Conservation (phyloP, 2,888 invertebrate genomes). For the Clepsis dumicolana region DNA sequence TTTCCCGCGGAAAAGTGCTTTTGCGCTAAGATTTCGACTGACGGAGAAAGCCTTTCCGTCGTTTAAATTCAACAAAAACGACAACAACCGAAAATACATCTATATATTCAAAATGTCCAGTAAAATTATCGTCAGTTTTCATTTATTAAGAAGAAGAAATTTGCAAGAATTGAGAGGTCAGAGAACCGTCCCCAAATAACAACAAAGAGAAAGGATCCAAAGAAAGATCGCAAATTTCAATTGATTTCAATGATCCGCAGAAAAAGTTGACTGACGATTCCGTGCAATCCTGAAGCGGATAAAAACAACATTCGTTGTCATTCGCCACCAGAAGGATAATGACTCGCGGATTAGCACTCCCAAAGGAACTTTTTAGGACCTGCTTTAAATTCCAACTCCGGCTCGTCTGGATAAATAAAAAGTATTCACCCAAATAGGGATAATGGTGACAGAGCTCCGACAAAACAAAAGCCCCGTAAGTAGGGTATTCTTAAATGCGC, state of each 20-base stretch:
- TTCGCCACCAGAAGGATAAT: constrained; percentile 3
- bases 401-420: constrained; percentile 10
- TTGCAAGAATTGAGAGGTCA: neutral
- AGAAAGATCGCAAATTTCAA: neutral
- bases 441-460: constrained; percentile 14
- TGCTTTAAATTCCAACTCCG: constrained; percentile 7
- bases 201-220: neutral
- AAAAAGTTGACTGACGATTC: constrained; percentile 1
- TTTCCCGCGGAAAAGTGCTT: too few relatives aligned
- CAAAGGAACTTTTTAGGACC: neutral
- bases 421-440: constrained; percentile 17
- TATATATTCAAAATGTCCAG: too few relatives aligned
- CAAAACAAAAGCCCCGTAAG: constrained; percentile 23
- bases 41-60: too few relatives aligned
- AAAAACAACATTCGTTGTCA: neutral
- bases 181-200: neutral
- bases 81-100: too few relatives aligned
- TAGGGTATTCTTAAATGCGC: constrained; percentile 26
- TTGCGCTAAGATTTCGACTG: too few relatives aligned
- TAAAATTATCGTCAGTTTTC: too few relatives aligned
- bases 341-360: constrained; percentile 6
- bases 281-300: neutral
- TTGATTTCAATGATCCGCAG: neutral
- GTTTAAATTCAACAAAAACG: too few relatives aligned
- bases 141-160: neutral